These are phyloP conservation scores for Hoplostethus atlanticus DNA, from an alignment of 2,797 vertebrate genomes.

Conservation along the genomic window DNA sequence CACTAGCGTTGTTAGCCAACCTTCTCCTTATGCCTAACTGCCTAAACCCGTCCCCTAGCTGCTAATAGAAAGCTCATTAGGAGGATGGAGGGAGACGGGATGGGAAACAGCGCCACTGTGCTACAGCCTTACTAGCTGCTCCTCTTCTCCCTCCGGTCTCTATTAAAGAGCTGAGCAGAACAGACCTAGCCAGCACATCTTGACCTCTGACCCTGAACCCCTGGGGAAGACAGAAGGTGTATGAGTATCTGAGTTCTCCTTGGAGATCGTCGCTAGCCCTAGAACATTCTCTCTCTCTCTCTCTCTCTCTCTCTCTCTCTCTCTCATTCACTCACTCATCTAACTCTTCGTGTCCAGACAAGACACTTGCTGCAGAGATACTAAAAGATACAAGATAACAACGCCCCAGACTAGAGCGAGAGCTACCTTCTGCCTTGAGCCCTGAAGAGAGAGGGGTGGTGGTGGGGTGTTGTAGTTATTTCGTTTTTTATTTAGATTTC, in stretches of 20 bases:
- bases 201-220: conserved; percentile 56
- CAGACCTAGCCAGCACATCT: conserved; percentile 46
- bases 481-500: conserved; percentile 29
- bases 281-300: conserved; percentile 30
- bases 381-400: conserved; percentile 46
- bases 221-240: conserved; percentile 26
- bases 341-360: conserved; percentile 4
- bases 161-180: conserved; percentile 71
- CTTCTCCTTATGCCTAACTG: conserved; percentile 85
- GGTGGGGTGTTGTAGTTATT: background rate
- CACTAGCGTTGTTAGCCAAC: conserved; percentile 86
- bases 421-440: conserved; percentile 33
- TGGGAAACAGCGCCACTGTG: conserved; percentile 75
- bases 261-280: conserved; percentile 39
- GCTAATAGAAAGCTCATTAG: conserved; percentile 88
- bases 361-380: conserved; percentile 23
- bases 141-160: conserved; percentile 78
- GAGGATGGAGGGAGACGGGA: conserved; percentile 69
- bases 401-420: conserved; percentile 51
- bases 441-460: conserved; percentile 12
- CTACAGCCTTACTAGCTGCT: conserved; percentile 48
- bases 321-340: background rate
- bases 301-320: background rate
- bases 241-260: conserved; percentile 39
- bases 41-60: conserved; percentile 83